A percentile compares a stretch with the other conserved stretches of the same genome.
Evolutionary conservation across 2,113 vertebrate species (phyloP).

Genomic region (Corythornis cristatus): DNA sequence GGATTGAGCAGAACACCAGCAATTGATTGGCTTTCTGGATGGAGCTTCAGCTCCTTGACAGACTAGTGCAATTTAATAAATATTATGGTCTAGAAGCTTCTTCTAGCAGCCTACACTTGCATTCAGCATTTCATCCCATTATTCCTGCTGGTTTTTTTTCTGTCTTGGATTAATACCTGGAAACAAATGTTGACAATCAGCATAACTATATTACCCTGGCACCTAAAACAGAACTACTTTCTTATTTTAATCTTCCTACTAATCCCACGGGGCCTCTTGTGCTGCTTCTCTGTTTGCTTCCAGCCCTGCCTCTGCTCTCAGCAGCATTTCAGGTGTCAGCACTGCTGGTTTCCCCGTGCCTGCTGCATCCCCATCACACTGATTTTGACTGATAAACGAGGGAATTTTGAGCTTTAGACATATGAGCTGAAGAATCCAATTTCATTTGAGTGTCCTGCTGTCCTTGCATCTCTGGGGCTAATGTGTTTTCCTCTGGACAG

Average conservation of each 20-base stretch:
- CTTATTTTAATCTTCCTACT: neutral
- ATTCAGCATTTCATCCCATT: neutral
- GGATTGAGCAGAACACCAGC: neutral
- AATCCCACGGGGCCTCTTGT: neutral
- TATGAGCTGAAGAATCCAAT: neutral
- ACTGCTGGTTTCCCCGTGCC: rapidly evolving
- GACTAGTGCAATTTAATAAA: neutral
- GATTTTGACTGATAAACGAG: neutral
- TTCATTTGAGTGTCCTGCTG: neutral
- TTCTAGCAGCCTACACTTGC: neutral
- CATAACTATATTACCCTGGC: neutral
- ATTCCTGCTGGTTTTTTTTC: neutral
- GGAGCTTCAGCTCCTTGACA: neutral
- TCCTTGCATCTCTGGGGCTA: neutral
- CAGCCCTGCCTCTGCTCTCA: neutral
- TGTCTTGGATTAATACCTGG: neutral
- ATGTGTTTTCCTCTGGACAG: slow-evolving; percentile 4
- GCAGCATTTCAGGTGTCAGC: neutral
- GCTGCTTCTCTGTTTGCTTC: neutral
- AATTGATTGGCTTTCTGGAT: neutral
- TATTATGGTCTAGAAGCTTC: neutral
- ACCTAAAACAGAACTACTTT: neutral
- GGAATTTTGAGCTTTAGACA: neutral
- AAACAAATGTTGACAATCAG: neutral
- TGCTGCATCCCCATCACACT: neutral